These are phyloP conservation scores for Tapera naevia DNA, from an alignment of 2,797 vertebrate species.

Conservation along the genomic window DNA sequence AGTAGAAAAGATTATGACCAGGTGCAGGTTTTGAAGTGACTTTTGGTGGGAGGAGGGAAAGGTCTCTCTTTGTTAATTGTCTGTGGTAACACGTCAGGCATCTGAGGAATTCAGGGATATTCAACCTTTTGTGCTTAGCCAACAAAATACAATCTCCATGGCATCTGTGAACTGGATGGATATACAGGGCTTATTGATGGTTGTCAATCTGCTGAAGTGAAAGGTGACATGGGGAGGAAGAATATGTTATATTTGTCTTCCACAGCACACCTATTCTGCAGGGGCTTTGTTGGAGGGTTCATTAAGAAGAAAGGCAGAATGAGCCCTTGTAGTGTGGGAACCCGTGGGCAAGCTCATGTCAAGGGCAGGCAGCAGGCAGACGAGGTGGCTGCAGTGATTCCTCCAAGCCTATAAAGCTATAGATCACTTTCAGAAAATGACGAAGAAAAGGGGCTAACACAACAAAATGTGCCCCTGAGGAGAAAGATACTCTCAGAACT, in stretches of 20 bases:
- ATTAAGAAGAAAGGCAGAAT: not conserved
- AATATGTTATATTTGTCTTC: not conserved
- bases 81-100: conserved; percentile 73
- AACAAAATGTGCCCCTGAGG: not conserved
- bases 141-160: conserved; percentile 37
- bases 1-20: conserved; percentile 73
- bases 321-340: not conserved
- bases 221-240: not conserved
- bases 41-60: conserved; percentile 22
- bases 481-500: conserved; percentile 21
- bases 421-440: not conserved
- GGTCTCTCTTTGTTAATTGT: conserved; percentile 64
- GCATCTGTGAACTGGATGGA: conserved; percentile 2
- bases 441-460: not conserved
- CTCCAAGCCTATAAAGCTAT: not conserved
- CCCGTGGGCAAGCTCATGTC: fast-evolving
- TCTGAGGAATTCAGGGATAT: conserved; percentile 72
- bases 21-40: conserved; percentile 74
- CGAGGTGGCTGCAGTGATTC: not conserved
- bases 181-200: conserved; percentile 25
- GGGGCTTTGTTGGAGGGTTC: not conserved
- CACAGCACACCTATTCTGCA: not conserved
- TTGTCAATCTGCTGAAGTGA: conserved; percentile 23
- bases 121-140: conserved; percentile 65
- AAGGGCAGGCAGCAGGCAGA: not conserved